phyloP scores from a whole-genome alignment of 1,140 invertebrate genomes.

The Drepana arcuata region DNA sequence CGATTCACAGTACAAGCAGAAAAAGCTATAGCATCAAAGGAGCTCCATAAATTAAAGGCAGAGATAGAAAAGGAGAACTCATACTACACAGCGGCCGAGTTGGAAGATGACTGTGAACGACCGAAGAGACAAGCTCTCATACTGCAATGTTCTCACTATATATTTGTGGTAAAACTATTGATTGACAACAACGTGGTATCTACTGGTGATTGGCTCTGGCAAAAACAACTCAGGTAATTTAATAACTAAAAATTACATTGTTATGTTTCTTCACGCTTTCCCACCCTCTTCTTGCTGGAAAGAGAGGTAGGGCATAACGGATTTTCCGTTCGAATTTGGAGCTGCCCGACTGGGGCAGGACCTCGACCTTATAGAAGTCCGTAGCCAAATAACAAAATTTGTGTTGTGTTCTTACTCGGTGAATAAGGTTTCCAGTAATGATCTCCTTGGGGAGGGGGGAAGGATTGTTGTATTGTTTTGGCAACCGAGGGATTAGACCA shows the following conservation, averaged over 20 bases:
- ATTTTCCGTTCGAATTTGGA: too few species aligned
- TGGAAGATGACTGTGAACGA: conserved; percentile 69
- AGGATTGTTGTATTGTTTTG: too few species aligned
- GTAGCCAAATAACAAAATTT: too few species aligned
- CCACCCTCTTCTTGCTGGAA: too few species aligned
- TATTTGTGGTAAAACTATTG: conserved; percentile 85
- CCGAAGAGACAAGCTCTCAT: conserved; percentile 85
- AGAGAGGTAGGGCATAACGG: too few species aligned
- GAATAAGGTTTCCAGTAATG: too few species aligned
- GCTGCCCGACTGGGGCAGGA: too few species aligned
- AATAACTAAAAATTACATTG: too few species aligned
- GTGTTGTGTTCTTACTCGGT: too few species aligned
- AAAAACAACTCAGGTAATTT: conserved; percentile 90
- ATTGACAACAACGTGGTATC: conserved; percentile 78
- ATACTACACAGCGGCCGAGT: conserved; percentile 45
- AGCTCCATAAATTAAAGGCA: conserved; percentile 70
- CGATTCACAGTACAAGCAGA: conserved; percentile 88
- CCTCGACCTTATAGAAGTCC: too few species aligned
- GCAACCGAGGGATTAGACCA: too few species aligned
- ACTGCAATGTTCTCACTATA: conserved; percentile 94
- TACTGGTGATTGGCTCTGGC: conserved; percentile 91
- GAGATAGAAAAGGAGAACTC: conserved; percentile 50
- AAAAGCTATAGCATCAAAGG: conserved; percentile 80
- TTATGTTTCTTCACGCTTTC: not conserved
- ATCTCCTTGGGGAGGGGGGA: too few species aligned